These are phyloP conservation scores for Neelides folsomi DNA, from an alignment of 2,888 invertebrate genomes.

Conservation along the genomic window DNA sequence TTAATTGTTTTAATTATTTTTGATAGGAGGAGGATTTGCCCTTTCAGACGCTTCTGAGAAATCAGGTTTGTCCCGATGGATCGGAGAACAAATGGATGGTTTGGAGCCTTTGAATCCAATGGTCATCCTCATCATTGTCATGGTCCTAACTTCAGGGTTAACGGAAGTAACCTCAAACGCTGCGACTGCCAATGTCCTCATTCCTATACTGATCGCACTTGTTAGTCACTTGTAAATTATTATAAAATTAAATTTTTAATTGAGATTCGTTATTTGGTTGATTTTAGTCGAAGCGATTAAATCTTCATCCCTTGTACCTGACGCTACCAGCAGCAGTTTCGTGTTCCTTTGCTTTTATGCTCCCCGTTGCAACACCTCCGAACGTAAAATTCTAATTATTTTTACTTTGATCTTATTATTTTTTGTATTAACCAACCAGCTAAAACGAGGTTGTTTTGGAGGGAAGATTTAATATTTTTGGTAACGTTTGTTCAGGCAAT, in stretches of 20 bases:
- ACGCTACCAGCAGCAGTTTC: slow-evolving; percentile 79
- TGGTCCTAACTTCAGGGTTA: slow-evolving; percentile 60
- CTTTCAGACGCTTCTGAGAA: slow-evolving; percentile 70
- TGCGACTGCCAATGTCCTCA: slow-evolving; percentile 73
- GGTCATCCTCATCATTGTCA: slow-evolving; percentile 59
- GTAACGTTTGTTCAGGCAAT: slow-evolving; percentile 42
- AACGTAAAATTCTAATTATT: slow-evolving; percentile 52
- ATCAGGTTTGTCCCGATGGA: slow-evolving; percentile 61
- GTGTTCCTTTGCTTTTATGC: slow-evolving; percentile 82
- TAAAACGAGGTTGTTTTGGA: no score
- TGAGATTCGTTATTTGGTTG: background rate
- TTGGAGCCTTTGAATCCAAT: slow-evolving; percentile 51
- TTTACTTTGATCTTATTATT: no score
- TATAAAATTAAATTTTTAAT: no score
- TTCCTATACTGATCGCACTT: slow-evolving; percentile 70
- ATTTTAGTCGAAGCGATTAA: slow-evolving; percentile 52
- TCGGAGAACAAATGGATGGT: slow-evolving; percentile 56
- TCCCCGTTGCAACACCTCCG: slow-evolving; percentile 88
- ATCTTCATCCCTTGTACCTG: slow-evolving; percentile 71
- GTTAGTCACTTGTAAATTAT: slow-evolving; percentile 40
- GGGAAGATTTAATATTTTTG: no score
- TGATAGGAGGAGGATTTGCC: slow-evolving; percentile 72
- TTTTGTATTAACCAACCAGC: no score
- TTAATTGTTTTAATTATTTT: no score
- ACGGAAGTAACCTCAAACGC: slow-evolving; percentile 86